Base-by-base conservation (phyloP, 1,140 invertebrate species). In the Conopomorpha cramerella region DNA sequence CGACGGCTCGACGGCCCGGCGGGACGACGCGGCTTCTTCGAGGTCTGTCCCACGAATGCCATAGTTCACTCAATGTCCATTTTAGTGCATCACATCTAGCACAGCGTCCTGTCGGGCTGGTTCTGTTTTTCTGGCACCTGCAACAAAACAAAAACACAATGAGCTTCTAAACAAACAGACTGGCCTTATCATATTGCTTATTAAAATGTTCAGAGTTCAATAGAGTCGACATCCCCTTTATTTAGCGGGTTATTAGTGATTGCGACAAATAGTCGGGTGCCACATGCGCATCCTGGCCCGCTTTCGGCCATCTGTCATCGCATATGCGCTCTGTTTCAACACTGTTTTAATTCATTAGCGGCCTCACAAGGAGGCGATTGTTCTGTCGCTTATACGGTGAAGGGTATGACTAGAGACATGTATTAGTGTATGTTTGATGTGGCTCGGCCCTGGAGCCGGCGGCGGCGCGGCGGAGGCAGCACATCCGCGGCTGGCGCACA, bases 51-150 rank as follows among this genome's bases (percentile, higher is more conserved):
- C n/a, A n/a, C n/a, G n/a, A n/a, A n/a, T n/a, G n/a, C n/a, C n/a
- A n/a, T n/a, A n/a, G n/a, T n/a, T n/a, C n/a, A n/a, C n/a, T n/a
- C n/a, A n/a, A n/a, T n/a, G n/a, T n/a, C n/a, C n/a, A n/a, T n/a
- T n/a, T n/a, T n/a, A n/a, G n/a, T n/a, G n/a, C n/a, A n/a, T n/a
- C n/a, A n/a, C n/a, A n/a, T n/a, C n/a, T n/a, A n/a, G n/a, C n/a
- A n/a, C n/a, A n/a, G n/a, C n/a, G n/a, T n/a, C 63, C 77, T 77
- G 49, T 77, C 71, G n/a, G 55, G 67, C 39, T 77, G 72, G 41
- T 68, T 74, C 44, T 68, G 63, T 50, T 78, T 78, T 44, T 78
- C 74, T 39, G 67, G 61, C 29, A 62, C 65, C 77, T 79, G 77
- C 62, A 78, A 79, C 74, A 77, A 78, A 49, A 41, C 50, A 42